A percentile compares a stretch with the other conserved stretches of the same genome.
Conservation (phyloP, 2,888 invertebrate genomes). For the Eilema griseolum region DNA sequence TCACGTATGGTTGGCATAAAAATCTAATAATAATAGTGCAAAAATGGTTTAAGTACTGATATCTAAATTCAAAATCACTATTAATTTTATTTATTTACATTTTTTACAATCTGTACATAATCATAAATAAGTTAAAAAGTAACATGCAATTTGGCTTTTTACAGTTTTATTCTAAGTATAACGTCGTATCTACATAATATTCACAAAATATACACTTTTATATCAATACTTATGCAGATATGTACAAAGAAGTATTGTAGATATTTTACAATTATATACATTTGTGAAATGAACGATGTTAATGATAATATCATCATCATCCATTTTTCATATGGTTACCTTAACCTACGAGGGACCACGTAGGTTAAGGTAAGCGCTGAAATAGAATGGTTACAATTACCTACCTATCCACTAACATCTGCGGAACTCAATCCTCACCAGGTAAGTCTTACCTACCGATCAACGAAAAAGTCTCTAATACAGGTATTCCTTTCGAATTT, state of each 20-base stretch:
- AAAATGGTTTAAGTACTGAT: constrained; percentile 1
- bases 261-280: not conserved
- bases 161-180: not conserved
- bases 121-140: constrained; percentile 17
- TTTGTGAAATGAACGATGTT: not conserved
- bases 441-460: not conserved
- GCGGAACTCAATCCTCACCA: not conserved
- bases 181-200: constrained; percentile 12
- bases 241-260: constrained; percentile 1
- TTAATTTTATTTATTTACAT: not conserved
- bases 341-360: not conserved
- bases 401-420: not conserved
- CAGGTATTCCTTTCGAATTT: no score
- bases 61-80: constrained; percentile 13
- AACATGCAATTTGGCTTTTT: not conserved
- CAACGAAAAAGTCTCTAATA: not conserved
- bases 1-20: not conserved
- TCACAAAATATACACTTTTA: constrained; percentile 6
- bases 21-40: not conserved
- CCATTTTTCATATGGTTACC: not conserved
- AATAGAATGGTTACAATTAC: not conserved
- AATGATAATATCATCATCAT: not conserved
- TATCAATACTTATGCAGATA: not conserved
- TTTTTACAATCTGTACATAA: constrained; percentile 7
- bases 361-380: not conserved